Conservation (phyloP, 2,888 invertebrate genomes). For the Eugnorisma glareosa region DNA sequence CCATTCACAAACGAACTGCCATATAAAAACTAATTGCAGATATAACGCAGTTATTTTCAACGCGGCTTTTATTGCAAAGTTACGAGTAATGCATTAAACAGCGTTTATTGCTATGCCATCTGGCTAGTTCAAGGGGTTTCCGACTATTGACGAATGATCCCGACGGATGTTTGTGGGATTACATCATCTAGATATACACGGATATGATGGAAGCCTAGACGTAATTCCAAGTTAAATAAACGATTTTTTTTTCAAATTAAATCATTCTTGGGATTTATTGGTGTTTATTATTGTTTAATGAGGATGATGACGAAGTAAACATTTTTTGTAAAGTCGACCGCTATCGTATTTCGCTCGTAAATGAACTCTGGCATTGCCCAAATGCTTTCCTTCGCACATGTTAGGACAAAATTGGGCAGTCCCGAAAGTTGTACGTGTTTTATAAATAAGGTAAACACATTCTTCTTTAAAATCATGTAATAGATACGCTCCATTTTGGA, state of each 20-base stretch:
- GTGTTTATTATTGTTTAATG: constrained; percentile 10
- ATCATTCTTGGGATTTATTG: not conserved
- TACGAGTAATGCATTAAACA: constrained; percentile 55
- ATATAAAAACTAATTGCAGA: constrained; percentile 49
- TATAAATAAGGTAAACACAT: not conserved
- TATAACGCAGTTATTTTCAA: constrained; percentile 49
- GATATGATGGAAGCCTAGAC: constrained; percentile 25
- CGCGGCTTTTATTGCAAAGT: constrained; percentile 54
- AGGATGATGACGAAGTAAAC: not conserved
- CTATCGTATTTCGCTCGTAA: not conserved
- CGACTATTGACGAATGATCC: constrained; percentile 40
- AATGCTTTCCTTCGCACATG: not conserved
- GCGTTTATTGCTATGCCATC: constrained; percentile 59
- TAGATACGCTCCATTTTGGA: not conserved
- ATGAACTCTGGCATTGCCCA: not conserved
- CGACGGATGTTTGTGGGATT: constrained; percentile 34
- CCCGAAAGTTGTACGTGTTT: constrained; percentile 7
- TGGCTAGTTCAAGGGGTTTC: constrained; percentile 64
- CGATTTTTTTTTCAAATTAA: not conserved
- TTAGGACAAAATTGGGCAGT: not conserved
- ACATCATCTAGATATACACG: constrained; percentile 33
- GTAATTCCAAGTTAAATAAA: not conserved
- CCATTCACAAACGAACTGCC: constrained; percentile 46
- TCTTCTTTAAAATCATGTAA: not conserved
- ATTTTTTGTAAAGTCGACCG: not conserved